These are phyloP conservation scores for Kuschelorhynchus macadamiae DNA, from an alignment of 2,888 invertebrate species.

Conservation along the genomic window DNA sequence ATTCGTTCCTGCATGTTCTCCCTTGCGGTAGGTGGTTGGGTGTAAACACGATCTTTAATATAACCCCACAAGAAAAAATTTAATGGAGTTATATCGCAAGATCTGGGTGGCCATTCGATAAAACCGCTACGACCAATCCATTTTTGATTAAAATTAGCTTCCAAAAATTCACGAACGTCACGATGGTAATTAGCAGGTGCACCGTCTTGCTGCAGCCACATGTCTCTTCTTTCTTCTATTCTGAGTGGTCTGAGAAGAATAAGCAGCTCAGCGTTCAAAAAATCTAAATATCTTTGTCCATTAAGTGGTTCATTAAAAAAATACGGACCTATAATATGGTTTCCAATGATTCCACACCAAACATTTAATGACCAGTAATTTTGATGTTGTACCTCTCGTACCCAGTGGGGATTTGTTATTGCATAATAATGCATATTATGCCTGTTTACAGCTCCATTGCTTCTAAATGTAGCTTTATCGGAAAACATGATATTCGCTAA, in stretches of 20 bases:
- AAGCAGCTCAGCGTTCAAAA: not conserved
- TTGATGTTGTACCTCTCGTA: constrained; percentile 8
- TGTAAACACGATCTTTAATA: too few species aligned
- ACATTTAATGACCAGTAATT: not conserved
- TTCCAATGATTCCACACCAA: too few species aligned
- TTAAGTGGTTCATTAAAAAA: constrained; percentile 1
- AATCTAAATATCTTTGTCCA: not conserved
- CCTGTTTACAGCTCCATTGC: too few species aligned
- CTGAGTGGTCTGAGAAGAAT: too few species aligned
- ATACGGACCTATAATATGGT: not conserved
- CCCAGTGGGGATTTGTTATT: too few species aligned
- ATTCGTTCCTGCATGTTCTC: too few species aligned
- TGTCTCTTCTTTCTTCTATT: not conserved
- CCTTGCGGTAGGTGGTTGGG: too few species aligned
- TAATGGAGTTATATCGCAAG: too few species aligned
- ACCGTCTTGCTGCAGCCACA: constrained; percentile 1
- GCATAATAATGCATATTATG: too few species aligned
- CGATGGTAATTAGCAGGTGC: not conserved
- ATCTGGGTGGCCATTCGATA: not conserved
- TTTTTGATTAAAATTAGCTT: not conserved
- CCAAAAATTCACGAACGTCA: not conserved
- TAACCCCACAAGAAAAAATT: too few species aligned
- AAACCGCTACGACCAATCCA: constrained; percentile 3
- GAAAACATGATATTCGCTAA: too few species aligned
- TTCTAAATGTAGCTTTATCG: too few species aligned